Conservation (phyloP, 1,140 invertebrate species). For the Zaprionus tsacasi region DNA sequence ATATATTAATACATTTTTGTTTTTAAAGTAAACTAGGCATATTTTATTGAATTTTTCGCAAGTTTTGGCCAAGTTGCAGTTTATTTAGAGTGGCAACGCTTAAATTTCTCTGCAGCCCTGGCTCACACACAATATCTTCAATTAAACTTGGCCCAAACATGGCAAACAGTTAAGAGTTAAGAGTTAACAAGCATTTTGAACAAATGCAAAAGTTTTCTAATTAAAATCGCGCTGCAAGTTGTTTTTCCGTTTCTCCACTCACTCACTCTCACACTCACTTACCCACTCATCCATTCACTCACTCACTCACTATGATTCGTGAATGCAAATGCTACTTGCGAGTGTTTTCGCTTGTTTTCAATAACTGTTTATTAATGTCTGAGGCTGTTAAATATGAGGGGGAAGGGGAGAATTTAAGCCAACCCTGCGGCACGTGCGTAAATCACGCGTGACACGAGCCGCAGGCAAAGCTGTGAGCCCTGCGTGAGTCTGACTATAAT, state of each 20-base stretch:
- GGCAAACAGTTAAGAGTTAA: conserved; percentile 5
- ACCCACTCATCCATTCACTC: not conserved
- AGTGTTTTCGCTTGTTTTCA: conserved; percentile 29
- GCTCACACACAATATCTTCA: conserved; percentile 19
- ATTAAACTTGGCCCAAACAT: conserved; percentile 30
- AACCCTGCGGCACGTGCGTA: conserved; percentile 23
- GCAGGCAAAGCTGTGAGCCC: not conserved
- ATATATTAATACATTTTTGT: too few relatives aligned
- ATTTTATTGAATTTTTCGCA: not conserved
- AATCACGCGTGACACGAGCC: conserved; percentile 64
- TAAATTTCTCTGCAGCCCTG: conserved; percentile 20
- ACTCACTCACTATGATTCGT: not conserved
- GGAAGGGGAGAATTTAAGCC: not conserved
- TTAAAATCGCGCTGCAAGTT: conserved; percentile 73
- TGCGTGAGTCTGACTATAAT: not conserved
- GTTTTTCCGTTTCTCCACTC: conserved; percentile 17
- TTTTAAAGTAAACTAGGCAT: too few relatives aligned
- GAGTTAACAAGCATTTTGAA: conserved; percentile 22
- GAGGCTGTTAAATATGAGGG: conserved; percentile 20
- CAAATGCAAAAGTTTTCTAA: conserved; percentile 77
- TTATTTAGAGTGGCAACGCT: not conserved
- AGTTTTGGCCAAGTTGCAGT: not conserved
- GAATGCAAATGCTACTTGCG: conserved; percentile 4
- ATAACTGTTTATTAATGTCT: conserved; percentile 63
- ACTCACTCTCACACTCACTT: not conserved